phyloP scores from a whole-genome alignment of 1,140 invertebrate genomes.

The Gerris buenoi region DNA sequence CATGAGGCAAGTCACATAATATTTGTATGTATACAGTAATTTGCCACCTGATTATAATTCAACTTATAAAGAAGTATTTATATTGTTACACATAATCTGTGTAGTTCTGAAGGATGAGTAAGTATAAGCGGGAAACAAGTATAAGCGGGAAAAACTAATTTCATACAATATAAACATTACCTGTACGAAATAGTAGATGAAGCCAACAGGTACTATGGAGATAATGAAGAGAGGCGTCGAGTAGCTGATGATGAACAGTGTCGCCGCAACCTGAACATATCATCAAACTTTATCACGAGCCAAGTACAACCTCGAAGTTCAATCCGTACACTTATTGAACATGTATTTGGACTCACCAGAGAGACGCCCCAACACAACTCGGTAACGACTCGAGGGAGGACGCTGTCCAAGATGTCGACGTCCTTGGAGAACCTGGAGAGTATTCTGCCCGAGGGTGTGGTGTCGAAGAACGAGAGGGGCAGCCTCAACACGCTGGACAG shows the following conservation, averaged over 20 bases:
- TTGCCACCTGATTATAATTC: no score
- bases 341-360: constrained; percentile 1
- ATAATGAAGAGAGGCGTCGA: constrained; percentile 74
- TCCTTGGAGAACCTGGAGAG: constrained; percentile 64
- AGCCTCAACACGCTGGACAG: constrained; percentile 56
- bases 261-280: constrained; percentile 67
- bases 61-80: no score
- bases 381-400: constrained; percentile 36
- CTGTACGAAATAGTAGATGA: constrained; percentile 80
- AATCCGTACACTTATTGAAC: no score
- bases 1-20: no score
- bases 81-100: no score
- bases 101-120: no score
- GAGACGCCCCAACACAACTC: neutral
- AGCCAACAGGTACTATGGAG: constrained; percentile 66
- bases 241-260: constrained; percentile 75
- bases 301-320: no score
- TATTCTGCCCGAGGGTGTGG: constrained; percentile 71
- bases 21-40: no score
- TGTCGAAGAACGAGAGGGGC: constrained; percentile 71
- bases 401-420: constrained; percentile 52
- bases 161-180: constrained; percentile 28
- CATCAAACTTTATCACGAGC: no score
- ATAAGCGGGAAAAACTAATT: no score
- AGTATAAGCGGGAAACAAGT: no score